Percentiles rank a stretch among this genome's conserved stretches.
phyloP scores from a whole-genome alignment of 2,113 vertebrate genomes.

The Tyrannus savana region DNA sequence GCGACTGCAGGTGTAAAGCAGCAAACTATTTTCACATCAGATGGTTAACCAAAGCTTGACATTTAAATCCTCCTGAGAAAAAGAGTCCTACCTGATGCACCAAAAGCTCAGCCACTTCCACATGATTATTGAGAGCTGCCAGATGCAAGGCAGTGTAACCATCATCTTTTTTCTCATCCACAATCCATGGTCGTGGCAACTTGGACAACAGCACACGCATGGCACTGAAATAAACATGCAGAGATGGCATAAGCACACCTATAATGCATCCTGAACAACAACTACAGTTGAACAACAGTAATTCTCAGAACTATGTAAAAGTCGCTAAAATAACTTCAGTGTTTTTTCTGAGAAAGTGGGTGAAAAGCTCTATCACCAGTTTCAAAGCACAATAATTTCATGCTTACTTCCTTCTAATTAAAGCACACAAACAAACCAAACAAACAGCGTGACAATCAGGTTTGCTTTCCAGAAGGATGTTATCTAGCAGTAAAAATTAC shows the following conservation, averaged over 20 bases:
- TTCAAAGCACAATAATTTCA: neutral
- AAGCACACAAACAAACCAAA: neutral
- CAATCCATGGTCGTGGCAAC: constrained; percentile 96
- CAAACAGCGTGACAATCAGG: neutral
- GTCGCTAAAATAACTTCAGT: neutral
- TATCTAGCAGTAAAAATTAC: neutral
- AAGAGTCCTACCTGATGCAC: constrained; percentile 91
- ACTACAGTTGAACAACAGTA: neutral
- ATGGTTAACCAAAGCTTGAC: neutral
- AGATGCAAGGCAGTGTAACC: constrained; percentile 97
- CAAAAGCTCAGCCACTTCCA: constrained; percentile 96
- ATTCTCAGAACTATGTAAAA: neutral
- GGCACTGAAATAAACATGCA: constrained; percentile 79
- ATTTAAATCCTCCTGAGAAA: neutral
- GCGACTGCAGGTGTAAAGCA: neutral
- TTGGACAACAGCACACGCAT: constrained; percentile 97
- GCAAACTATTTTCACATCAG: neutral
- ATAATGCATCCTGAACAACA: neutral
- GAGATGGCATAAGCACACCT: neutral
- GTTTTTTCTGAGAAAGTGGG: neutral
- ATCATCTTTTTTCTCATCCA: constrained; percentile 98
- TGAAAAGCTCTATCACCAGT: neutral
- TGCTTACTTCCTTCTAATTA: neutral
- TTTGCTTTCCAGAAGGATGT: neutral
- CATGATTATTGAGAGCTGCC: constrained; percentile 98